Conservation (phyloP, 2,113 vertebrate genomes). For the Aphyosemion australe region DNA sequence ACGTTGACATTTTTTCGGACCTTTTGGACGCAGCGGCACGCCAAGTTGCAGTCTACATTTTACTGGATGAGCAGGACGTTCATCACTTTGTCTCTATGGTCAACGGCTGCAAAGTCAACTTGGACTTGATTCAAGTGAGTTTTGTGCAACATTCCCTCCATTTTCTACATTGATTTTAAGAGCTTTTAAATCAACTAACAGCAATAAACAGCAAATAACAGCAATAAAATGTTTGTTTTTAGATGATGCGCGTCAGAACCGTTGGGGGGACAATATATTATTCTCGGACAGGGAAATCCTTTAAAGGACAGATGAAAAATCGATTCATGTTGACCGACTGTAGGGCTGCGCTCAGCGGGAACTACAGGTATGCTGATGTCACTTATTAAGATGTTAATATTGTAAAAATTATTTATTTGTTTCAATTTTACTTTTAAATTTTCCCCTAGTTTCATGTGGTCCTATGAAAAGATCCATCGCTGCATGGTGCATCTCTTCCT, state of each 20-base stretch:
- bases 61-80: slow-evolving; percentile 90
- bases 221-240: slow-evolving; percentile 40
- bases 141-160: too few relatives aligned
- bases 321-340: slow-evolving; percentile 95
- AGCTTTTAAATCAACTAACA: too few relatives aligned
- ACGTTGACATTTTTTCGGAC: slow-evolving; percentile 91
- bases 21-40: slow-evolving; percentile 89
- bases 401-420: neutral
- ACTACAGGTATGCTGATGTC: slow-evolving; percentile 85
- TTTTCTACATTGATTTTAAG: too few relatives aligned
- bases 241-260: slow-evolving; percentile 95
- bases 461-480: slow-evolving; percentile 98
- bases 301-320: slow-evolving; percentile 95
- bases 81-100: slow-evolving; percentile 92
- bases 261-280: slow-evolving; percentile 92
- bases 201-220: too few relatives aligned
- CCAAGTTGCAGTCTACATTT: slow-evolving; percentile 92
- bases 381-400: neutral
- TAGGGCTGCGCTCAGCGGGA: slow-evolving; percentile 92
- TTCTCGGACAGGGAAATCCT: slow-evolving; percentile 92
- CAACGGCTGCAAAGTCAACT: slow-evolving; percentile 88
- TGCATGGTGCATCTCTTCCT: slow-evolving; percentile 96
- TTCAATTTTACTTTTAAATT: slow-evolving; percentile 28
- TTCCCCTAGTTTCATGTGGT: slow-evolving; percentile 95
- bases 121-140: slow-evolving; percentile 90